Conservation (phyloP, 1,140 invertebrate genomes). For the Physella acuta region DNA sequence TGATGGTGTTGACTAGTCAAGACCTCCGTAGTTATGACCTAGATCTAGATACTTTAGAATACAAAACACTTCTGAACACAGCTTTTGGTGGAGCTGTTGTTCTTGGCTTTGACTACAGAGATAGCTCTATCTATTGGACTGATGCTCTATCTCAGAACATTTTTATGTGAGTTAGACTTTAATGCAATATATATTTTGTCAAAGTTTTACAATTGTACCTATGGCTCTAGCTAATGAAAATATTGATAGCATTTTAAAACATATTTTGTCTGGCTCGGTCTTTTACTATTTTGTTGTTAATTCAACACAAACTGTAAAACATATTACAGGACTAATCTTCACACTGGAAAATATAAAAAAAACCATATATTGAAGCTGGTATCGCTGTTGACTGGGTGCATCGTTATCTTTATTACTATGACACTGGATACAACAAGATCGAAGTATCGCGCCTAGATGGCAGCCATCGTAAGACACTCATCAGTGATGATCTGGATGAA, state of each 20-base stretch:
- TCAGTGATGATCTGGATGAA: constrained; percentile 82
- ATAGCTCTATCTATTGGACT: constrained; percentile 92
- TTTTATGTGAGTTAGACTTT: constrained; percentile 64
- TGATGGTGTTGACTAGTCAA: constrained; percentile 51
- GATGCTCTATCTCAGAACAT: constrained; percentile 87
- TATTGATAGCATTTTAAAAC: not conserved
- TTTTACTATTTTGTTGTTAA: constrained; percentile 1
- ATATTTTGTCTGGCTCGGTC: not conserved
- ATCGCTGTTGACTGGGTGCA: constrained; percentile 96
- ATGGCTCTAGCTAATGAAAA: no score
- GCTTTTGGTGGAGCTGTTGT: constrained; percentile 63
- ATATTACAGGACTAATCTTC: constrained; percentile 14
- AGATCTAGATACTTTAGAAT: constrained; percentile 27
- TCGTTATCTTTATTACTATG: constrained; percentile 94
- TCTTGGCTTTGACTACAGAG: constrained; percentile 70
- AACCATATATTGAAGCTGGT: constrained; percentile 68
- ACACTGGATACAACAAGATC: constrained; percentile 87
- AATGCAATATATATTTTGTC: not conserved
- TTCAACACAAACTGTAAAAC: no score
- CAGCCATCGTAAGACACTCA: constrained; percentile 81
- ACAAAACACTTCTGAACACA: constrained; percentile 36
- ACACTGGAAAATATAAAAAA: constrained; percentile 12
- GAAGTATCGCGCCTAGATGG: constrained; percentile 77
- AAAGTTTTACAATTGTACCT: no score
- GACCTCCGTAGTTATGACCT: constrained; percentile 46